A percentile compares a stretch with the other conserved stretches of the same genome.
These are phyloP conservation scores for Syrphus vitripennis DNA, from an alignment of 2,888 invertebrate genomes.

Conservation along the genomic window DNA sequence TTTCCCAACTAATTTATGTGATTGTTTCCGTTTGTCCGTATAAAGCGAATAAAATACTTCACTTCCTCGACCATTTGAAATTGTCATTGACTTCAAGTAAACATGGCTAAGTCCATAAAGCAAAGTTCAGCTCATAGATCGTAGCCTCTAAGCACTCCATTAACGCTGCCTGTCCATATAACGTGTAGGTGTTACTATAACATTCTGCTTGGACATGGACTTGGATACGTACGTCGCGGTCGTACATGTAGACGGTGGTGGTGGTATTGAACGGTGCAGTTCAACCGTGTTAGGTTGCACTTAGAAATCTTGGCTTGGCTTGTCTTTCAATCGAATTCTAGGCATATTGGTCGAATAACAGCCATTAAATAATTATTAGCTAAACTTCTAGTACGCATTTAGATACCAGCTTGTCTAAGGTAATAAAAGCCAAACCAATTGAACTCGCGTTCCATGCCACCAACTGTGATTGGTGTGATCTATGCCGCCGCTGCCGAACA, in stretches of 20 bases:
- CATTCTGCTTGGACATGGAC: conserved; percentile 19
- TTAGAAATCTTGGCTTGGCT: neutral
- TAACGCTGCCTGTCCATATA: conserved; percentile 9
- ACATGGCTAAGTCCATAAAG: conserved; percentile 39
- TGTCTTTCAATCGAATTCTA: conserved; percentile 1
- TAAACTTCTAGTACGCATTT: neutral
- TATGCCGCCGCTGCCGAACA: conserved; percentile 46
- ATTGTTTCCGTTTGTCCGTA: conserved; percentile 34
- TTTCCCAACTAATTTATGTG: conserved; percentile 28
- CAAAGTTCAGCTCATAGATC: conserved; percentile 46
- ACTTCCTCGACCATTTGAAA: conserved; percentile 34
- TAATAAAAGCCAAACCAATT: conserved; percentile 20
- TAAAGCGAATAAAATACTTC: neutral
- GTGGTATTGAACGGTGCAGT: neutral
- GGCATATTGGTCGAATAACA: neutral
- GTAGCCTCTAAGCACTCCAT: conserved; percentile 40
- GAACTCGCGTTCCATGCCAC: conserved; percentile 12
- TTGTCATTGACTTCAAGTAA: conserved; percentile 46
- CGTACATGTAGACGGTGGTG: neutral
- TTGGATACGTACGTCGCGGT: conserved; percentile 11
- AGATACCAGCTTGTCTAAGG: conserved; percentile 22
- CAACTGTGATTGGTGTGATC: conserved; percentile 56
- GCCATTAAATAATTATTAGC: conserved; percentile 28
- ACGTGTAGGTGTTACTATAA: conserved; percentile 53
- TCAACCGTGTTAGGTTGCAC: neutral